Evolutionary conservation across 2,113 vertebrate species (phyloP).

Genomic region (Speoplatyrhinus poulsoni): DNA sequence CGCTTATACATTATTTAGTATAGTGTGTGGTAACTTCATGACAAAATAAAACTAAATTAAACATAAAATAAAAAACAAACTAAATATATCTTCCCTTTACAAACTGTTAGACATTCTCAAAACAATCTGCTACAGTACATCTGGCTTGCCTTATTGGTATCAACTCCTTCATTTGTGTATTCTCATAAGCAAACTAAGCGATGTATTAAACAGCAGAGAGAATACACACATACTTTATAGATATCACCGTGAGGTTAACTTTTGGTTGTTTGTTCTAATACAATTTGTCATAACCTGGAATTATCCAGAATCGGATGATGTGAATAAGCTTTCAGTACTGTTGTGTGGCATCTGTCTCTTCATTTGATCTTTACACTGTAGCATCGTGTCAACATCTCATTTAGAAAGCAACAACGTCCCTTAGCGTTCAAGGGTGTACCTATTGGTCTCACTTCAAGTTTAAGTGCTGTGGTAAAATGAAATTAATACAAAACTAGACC

Average conservation of each 20-base stretch:
- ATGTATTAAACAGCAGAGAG: neutral
- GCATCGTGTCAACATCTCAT: constrained; percentile 23
- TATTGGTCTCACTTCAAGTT: constrained; percentile 63
- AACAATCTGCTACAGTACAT: constrained; percentile 15
- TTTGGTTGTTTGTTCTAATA: constrained; percentile 1
- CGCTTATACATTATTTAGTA: neutral
- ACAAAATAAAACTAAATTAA: too few species aligned
- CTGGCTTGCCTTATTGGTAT: constrained; percentile 9
- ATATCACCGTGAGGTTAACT: neutral
- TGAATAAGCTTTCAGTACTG: constrained; percentile 14
- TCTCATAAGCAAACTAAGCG: constrained; percentile 30
- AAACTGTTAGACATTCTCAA: constrained; percentile 22
- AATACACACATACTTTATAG: neutral
- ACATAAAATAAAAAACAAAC: too few species aligned
- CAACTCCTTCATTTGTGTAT: neutral
- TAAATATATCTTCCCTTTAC: constrained; percentile 45
- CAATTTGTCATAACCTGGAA: constrained; percentile 21
- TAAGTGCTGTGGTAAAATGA: constrained; percentile 60
- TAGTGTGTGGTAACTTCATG: neutral
- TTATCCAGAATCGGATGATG: neutral
- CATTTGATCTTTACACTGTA: constrained; percentile 16
- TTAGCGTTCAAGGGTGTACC: constrained; percentile 47
- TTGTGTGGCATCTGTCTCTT: constrained; percentile 11
- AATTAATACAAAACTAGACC: constrained; percentile 11
- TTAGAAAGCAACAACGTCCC: constrained; percentile 2